Evolutionary conservation across 2,888 invertebrate genomes (phyloP).

Genomic region (Lamellibrachia satsuma): DNA sequence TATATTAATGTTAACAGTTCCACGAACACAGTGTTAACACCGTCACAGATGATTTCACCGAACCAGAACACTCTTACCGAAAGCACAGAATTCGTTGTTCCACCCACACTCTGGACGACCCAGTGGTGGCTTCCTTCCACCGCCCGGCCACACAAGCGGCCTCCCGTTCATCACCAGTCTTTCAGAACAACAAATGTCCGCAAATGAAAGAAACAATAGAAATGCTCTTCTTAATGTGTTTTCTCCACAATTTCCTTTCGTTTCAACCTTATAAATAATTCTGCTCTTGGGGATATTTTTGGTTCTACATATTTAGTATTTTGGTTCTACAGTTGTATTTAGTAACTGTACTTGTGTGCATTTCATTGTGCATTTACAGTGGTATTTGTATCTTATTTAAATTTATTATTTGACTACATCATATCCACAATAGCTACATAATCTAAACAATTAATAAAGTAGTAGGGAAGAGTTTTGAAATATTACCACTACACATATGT

Average conservation of each 20-base stretch:
- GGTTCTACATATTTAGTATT: neutral
- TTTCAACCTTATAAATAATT: neutral
- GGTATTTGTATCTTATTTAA: no score
- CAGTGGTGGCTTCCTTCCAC: conserved; percentile 36
- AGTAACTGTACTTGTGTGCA: no score
- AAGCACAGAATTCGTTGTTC: conserved; percentile 41
- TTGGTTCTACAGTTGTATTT: no score
- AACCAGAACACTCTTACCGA: neutral
- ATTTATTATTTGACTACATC: no score
- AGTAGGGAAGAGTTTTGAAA: no score
- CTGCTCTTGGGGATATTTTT: neutral
- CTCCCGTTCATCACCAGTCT: neutral
- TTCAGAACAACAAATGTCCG: neutral
- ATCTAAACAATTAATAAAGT: no score
- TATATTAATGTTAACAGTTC: no score
- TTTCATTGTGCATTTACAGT: no score
- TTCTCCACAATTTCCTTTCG: neutral
- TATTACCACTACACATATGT: no score
- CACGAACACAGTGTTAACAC: no score
- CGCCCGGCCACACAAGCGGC: conserved; percentile 45
- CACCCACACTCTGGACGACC: conserved; percentile 51
- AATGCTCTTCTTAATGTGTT: neutral
- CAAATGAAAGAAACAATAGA: neutral
- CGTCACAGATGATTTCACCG: no score
- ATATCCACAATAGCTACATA: no score